Evolutionary conservation across 2,888 invertebrate genomes (phyloP), one percentile per base, ranked within the genome.

Genomic region (Drosophila acutilabella): DNA sequence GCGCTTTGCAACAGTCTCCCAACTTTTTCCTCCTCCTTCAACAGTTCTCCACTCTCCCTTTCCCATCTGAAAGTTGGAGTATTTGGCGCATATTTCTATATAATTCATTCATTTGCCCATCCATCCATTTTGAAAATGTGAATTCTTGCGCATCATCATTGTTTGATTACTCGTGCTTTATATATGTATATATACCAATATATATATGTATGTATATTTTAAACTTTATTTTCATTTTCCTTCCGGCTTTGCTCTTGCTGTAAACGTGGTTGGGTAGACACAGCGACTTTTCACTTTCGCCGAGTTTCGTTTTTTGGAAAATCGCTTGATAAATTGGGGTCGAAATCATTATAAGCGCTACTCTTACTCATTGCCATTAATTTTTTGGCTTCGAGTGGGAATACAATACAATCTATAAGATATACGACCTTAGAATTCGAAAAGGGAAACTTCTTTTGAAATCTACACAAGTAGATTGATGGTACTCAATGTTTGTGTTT

Each of bases 101-200:
- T 80, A 81, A 83, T 85, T 81, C 89, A 88, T 85, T 86, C 76
- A 71, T 74, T 73, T 69, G 74, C 59, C 86, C 75, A 78, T 82
- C 64, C 86, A 77, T 79, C 68, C 86, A 88, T 89, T 89, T 87
- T 80, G 75, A 83, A 84, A 89, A 78, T 89, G 90, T 89, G 88
- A 89, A 89, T 89, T 89, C 89, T 89, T 89, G 88, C 87, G 87
- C 87, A 89, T 90, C 90, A 90, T 90, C 90, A 90, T 89, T 89
- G 90, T 85, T 88, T 89, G 89, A 90, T 89, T 80, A 82, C 72
- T 90, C 81, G 85, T 89, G 79, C 83, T 80, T 82, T 89, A 85
- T 88, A 80, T 56, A 65, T 44, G 33, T 53, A 54, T 36, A 13
- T 13, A 36, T 36, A 13, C 13, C 13, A 52, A 16, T 42, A 30